Evolutionary conservation across 1,140 invertebrate species (phyloP).

Genomic region (Drosophila ironensis): DNA sequence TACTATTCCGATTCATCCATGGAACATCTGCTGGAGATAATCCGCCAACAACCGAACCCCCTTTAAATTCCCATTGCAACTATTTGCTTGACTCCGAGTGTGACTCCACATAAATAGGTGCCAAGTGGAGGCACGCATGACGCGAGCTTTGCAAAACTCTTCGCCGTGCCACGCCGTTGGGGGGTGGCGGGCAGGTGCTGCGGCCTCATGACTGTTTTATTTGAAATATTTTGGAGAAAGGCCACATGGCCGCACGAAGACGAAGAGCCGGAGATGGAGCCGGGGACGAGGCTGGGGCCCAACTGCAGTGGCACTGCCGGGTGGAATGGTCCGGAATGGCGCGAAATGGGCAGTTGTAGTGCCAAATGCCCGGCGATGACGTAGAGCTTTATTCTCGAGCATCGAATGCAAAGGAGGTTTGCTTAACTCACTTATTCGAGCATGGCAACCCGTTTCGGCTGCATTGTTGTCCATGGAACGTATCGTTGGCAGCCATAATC

Average conservation of each 20-base stretch:
- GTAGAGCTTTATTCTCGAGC: slow-evolving; percentile 48
- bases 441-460: slow-evolving; percentile 26
- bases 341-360: slow-evolving; percentile 1
- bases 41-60: no score
- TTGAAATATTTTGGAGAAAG: slow-evolving; percentile 71
- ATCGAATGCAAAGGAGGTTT: slow-evolving; percentile 32
- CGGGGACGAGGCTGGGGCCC: slow-evolving; percentile 3
- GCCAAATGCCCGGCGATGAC: slow-evolving; percentile 51
- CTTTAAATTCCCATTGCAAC: not conserved
- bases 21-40: no score
- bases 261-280: not conserved
- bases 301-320: slow-evolving; percentile 24
- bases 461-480: slow-evolving; percentile 23
- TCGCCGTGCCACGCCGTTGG: slow-evolving; percentile 11
- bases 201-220: slow-evolving; percentile 68
- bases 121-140: slow-evolving; percentile 73
- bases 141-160: slow-evolving; percentile 56
- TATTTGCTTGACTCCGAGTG: not conserved
- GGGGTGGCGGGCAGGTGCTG: slow-evolving; percentile 8
- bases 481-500: slow-evolving; percentile 24
- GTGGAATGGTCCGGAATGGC: not conserved
- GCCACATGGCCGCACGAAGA: slow-evolving; percentile 42
- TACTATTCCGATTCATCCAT: no score
- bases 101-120: slow-evolving; percentile 52
- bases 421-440: slow-evolving; percentile 64